A percentile compares a stretch with the other conserved stretches of the same genome.
Evolutionary conservation across 2,113 vertebrate genomes (phyloP).

Genomic region (Rafetus swinhoei): DNA sequence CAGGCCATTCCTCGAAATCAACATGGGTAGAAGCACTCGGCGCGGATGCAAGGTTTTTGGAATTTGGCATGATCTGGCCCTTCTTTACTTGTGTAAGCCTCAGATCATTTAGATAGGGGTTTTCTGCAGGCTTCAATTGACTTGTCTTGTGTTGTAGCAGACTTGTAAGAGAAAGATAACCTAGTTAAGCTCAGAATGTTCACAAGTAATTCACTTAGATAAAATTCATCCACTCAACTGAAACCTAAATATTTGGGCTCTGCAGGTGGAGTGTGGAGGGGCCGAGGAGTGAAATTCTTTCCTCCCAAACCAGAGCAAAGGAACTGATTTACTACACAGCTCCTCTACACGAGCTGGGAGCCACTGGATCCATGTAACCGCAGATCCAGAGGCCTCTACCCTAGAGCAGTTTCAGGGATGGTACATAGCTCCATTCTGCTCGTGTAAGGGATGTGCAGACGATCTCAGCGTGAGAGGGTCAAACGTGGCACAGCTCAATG

Average conservation of each 20-base stretch:
- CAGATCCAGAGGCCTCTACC: neutral
- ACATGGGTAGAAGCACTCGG: neutral
- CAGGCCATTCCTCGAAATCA: neutral
- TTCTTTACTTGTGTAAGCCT: constrained; percentile 4
- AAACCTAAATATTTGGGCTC: neutral
- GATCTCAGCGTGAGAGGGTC: neutral
- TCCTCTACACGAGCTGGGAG: neutral
- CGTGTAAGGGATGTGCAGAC: neutral
- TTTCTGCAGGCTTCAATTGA: too few relatives aligned
- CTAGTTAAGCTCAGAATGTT: constrained; percentile 22
- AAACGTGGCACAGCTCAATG: neutral
- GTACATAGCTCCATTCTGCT: neutral
- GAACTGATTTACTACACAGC: neutral
- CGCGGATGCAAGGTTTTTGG: neutral
- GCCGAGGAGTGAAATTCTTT: neutral
- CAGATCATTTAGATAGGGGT: neutral
- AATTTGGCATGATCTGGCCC: neutral
- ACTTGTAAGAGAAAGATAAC: neutral
- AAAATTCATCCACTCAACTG: neutral
- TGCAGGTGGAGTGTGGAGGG: accelerated
- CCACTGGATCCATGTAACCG: neutral
- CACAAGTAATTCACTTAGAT: neutral
- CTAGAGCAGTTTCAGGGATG: neutral
- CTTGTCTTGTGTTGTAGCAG: neutral
- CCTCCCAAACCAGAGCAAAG: neutral